Base-by-base conservation (phyloP, 2,113 vertebrate species). In the Bujurquina vittata region DNA sequence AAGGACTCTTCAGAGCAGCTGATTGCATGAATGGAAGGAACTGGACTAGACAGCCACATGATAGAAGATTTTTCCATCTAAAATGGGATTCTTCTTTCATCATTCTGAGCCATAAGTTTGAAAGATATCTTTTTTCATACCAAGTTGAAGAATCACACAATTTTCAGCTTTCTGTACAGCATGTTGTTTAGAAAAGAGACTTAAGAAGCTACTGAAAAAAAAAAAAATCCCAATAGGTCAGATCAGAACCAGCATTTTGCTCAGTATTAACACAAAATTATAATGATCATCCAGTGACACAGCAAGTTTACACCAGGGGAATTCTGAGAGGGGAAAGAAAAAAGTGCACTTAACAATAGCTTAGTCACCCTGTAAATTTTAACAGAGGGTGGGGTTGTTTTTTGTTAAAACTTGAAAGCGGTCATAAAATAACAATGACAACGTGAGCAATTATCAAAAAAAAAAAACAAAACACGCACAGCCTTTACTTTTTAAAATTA, bases 1-100 rank as follows among this genome's bases (percentile, higher is more conserved):
- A 87, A 93, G 33, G 90, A 90, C 40, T 89, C 94, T 0, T 60
- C 89, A 8, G 37, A 74, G 1, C 90, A 77, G 31, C 91, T 95
- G 54, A 75, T 95, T 17, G 83, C 75, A n/a, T 96, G 87, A 96
- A 35, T 10, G 22, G 26, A 75, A 35, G 20, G 52, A 7, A 22
- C 9, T 3, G 10, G 15, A 5, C 15, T 8, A 2, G 5, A 43
- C 2, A 63, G 14, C 7, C 3, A 1, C 10, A 31, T 2, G n/a
- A 7, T 22, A 61, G 14, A 7, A 15, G 57, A 31, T 31, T 69
- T 33, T 5, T 7, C 14, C 22, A 10, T 40, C 18, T 6, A 43
- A 29, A 12, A 52, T 8, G 2, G 10, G 10, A 55, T 35, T 56
- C 0, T 9, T 31, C 40, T 77, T 75, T 77, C 22, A 31, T 72